phyloP scores from a whole-genome alignment of 2,888 invertebrate species.

The Hydroisotoma schaefferi region DNA sequence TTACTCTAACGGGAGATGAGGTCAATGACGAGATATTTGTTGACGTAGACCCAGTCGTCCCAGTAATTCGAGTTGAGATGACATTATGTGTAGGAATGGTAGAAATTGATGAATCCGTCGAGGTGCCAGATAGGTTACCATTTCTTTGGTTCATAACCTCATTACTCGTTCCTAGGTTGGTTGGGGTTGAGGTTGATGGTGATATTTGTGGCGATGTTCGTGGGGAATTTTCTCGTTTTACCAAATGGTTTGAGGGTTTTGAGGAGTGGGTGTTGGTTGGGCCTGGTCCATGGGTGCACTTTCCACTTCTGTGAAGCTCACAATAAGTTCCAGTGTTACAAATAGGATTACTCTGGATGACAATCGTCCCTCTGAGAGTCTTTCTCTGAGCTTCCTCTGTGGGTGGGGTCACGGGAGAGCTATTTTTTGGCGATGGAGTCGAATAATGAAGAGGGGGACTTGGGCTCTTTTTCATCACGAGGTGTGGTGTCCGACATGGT shows the following conservation, averaged over 20 bases:
- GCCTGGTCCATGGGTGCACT: conserved; percentile 24
- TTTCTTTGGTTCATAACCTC: conserved; percentile 44
- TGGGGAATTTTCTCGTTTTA: conserved; percentile 31
- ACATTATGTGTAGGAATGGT: no score
- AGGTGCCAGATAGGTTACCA: conserved; percentile 32
- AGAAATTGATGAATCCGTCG: neutral
- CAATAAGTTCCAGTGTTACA: conserved; percentile 33
- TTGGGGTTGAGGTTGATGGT: conserved; percentile 33
- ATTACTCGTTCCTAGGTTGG: conserved; percentile 28
- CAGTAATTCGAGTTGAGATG: no score
- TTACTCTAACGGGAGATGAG: neutral
- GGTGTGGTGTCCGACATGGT: conserved; percentile 37
- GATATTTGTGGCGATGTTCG: conserved; percentile 39
- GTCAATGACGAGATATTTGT: neutral
- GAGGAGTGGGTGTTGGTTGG: no score
- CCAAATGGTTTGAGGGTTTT: conserved; percentile 32
- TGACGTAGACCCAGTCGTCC: neutral
- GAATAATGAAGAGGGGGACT: conserved; percentile 46
- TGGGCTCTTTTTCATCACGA: conserved; percentile 47
- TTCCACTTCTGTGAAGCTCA: conserved; percentile 31
- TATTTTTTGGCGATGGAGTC: conserved; percentile 41
- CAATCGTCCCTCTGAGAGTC: conserved; percentile 27
- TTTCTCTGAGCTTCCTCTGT: conserved; percentile 34
- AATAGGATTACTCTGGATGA: conserved; percentile 32
- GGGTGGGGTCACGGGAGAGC: conserved; percentile 39